Base-by-base conservation (phyloP, 2,797 vertebrate genomes). In the Takifugu rubripes region DNA sequence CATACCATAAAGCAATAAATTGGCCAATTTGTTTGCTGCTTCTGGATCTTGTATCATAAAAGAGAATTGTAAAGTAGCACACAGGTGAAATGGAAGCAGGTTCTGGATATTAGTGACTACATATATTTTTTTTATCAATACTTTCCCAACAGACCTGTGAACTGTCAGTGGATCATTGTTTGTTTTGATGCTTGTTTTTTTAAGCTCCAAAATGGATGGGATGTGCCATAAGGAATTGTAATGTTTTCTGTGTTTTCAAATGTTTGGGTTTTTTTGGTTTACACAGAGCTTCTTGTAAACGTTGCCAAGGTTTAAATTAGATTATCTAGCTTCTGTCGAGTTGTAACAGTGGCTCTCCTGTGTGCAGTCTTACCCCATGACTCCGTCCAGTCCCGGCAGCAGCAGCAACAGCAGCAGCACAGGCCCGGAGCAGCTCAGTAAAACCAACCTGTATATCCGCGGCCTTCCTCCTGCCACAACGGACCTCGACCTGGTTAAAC, bases 401-500 rank as follows among this genome's bases (percentile, higher is more conserved):
- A 98, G 95, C 92, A 98, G 90, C 84, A 92, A 90, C 89, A 91
- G 95, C 85, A 95, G 95, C 93, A 98, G 93, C 78, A 96, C 96
- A 81, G 97, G 97, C 88, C 97, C 96, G 96, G 96, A 99, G 90
- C 96, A 99, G 79, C 93, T 99, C 87, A 99, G 97, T 92, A 98
- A 98, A 92, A 98, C 96, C 12, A 99, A 99, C 87, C 93, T 99
- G 77, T 99, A 99, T 81, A 99, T 99, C 89, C 93, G 97, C 51
- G 97, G 96, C 64, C 90, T 99, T 88, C 94, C 95, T 73, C 96
- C 96, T 36, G 94, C 95, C 60, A 99, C 96, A 78, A 98, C 96
- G 56, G 96, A 99, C 89, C 94, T 98, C 86, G 97, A 99, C 87
- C 93, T 99, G 84, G 96, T 98, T 85, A 98, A 99, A 74, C 92